phyloP scores from a whole-genome alignment of 2,113 vertebrate genomes.

The Lipophrys pholis region DNA sequence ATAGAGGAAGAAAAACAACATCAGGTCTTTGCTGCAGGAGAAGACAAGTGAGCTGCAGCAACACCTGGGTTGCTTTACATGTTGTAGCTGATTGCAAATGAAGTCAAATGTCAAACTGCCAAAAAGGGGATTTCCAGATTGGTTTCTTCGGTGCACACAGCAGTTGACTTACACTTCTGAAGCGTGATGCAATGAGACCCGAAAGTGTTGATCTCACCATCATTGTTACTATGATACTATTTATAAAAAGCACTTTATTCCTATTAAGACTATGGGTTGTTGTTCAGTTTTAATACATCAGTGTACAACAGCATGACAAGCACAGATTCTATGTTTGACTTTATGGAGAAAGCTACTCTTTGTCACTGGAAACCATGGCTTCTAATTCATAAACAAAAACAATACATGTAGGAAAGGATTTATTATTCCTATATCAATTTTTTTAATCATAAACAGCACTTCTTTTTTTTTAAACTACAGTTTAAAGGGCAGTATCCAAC shows the following conservation, averaged over 20 bases:
- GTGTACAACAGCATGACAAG: background rate
- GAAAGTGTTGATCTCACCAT: background rate
- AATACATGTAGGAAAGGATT: background rate
- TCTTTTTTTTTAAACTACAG: no score
- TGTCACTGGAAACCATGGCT: background rate
- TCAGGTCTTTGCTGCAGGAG: background rate
- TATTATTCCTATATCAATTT: no score
- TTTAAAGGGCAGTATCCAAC: background rate
- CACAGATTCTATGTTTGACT: background rate
- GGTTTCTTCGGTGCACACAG: slow-evolving; percentile 7
- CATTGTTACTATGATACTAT: background rate
- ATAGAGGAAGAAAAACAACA: slow-evolving; percentile 3
- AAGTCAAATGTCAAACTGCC: slow-evolving; percentile 3
- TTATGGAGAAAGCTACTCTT: background rate
- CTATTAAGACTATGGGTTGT: background rate
- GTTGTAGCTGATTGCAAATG: background rate
- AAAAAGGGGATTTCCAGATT: slow-evolving; percentile 47
- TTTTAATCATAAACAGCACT: no score
- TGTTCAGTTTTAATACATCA: background rate
- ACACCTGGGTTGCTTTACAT: background rate
- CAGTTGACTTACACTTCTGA: background rate
- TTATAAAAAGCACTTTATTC: background rate
- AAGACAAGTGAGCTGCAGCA: slow-evolving; percentile 16
- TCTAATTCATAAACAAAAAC: background rate
- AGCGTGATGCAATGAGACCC: background rate